Evolutionary conservation across 64 coral and sea anemone genomes (phyloP).

Genomic region (Actinia equina): DNA sequence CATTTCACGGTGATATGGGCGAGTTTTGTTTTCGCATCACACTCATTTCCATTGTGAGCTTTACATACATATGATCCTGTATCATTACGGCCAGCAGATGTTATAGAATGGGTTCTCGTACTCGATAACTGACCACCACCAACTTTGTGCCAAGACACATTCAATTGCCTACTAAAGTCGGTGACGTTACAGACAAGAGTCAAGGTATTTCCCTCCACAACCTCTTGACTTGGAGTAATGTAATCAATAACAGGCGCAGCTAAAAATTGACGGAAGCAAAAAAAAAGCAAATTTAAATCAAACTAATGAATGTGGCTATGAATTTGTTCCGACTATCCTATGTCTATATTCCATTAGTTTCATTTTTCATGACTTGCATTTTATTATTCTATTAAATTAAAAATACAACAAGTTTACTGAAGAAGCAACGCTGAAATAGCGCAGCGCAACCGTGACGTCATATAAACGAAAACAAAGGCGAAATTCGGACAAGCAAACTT

Average conservation of each 20-base stretch:
- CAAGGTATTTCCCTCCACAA: background rate
- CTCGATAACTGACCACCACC: background rate
- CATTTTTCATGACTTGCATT: too few species aligned
- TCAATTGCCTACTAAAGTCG: background rate
- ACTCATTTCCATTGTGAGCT: constrained; percentile 39
- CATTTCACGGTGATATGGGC: constrained; percentile 31
- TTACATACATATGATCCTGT: constrained; percentile 24
- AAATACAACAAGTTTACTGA: too few species aligned
- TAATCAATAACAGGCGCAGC: background rate
- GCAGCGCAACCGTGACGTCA: too few species aligned
- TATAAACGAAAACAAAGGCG: too few species aligned
- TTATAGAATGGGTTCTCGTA: background rate
- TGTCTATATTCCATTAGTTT: too few species aligned
- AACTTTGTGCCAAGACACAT: constrained; percentile 45
- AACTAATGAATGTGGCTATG: too few species aligned
- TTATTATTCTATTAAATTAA: too few species aligned
- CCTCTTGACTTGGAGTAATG: background rate
- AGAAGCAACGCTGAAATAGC: too few species aligned
- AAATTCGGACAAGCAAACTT: too few species aligned
- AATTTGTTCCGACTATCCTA: too few species aligned
- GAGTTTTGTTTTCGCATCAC: background rate
- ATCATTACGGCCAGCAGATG: background rate
- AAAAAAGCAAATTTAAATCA: background rate
- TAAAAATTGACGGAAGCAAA: background rate
- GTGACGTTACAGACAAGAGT: background rate